Evolutionary conservation across 2,797 vertebrate genomes (phyloP), one percentile per base, ranked within the genome.

Genomic region (Argya squamiceps): DNA sequence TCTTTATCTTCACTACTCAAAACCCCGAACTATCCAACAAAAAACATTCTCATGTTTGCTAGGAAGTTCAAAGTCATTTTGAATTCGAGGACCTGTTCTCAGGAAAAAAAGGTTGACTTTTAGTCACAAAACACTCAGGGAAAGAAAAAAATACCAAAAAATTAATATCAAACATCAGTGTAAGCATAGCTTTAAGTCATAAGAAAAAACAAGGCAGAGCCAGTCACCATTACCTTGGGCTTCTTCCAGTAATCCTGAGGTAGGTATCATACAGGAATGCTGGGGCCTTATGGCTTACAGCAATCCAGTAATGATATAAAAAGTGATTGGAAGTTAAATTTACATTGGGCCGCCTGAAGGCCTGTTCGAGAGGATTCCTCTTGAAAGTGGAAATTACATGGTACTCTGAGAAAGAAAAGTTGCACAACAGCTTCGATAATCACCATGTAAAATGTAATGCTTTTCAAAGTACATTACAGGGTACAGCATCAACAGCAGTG

Each of bases 331-430:
- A 98, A 98, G 99, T 99, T 98, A 99, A 99, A 99, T 99, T 99
- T 98, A 99, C 99, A 99, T 99, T 99, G 98, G 99, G 99, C 98
- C 99, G 99, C 97, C 99, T 99, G 98, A 99, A 99, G 97, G 99
- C 99, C 99, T 99, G 99, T 97, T 99, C 99, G 98, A 99, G 99
- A 98, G 99, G 99, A 98, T 99, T 99, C 99, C 99, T 99, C 99
- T 99, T 99, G 99, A 99, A 99, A 98, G 99, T 99, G 97, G 99
- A 99, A 99, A 99, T 99, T 98, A 99, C 99, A 99, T 99, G 99
- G 99, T 99, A 99, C 98, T 99, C 99, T 99, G 98, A 98, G 98
- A 99, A 98, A 99, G 98, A 99, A 97, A 99, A 99, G 98, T 98
- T 96, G 97, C 89, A 98, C 97, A 98, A 98, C 94, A 98, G 98